These are phyloP conservation scores for Rynchops niger DNA, from an alignment of 2,113 vertebrate genomes.

Conservation along the genomic window DNA sequence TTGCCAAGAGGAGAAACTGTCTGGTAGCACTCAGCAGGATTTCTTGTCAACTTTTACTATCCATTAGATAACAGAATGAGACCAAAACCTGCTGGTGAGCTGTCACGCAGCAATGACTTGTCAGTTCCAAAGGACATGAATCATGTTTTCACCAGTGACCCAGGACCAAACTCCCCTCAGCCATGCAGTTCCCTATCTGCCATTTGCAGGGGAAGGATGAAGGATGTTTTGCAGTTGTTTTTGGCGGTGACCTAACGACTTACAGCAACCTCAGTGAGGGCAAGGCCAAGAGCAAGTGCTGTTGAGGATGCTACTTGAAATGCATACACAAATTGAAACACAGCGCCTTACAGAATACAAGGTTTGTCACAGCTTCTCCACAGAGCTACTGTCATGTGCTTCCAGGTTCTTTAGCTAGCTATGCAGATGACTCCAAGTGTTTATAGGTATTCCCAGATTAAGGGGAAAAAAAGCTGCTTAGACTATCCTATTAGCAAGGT, in stretches of 20 bases:
- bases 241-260: not conserved
- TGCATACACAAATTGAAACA: not conserved
- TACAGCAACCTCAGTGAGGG: not conserved
- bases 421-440: not conserved
- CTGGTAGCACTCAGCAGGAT: not conserved
- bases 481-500: not conserved
- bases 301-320: not conserved
- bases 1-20: not conserved
- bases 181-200: not conserved
- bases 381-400: not conserved
- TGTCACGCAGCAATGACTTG: not conserved
- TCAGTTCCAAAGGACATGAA: not conserved
- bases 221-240: not conserved
- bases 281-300: not conserved
- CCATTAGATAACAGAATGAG: not conserved
- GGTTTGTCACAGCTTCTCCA: not conserved
- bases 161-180: not conserved
- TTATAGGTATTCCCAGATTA: not conserved
- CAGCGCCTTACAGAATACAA: not conserved
- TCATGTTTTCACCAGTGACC: not conserved
- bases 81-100: not conserved
- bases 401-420: not conserved
- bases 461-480: not conserved
- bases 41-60: not conserved
- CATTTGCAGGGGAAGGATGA: not conserved